phyloP scores from a whole-genome alignment of 2,888 invertebrate genomes.

The Dexiosoma caninum region DNA sequence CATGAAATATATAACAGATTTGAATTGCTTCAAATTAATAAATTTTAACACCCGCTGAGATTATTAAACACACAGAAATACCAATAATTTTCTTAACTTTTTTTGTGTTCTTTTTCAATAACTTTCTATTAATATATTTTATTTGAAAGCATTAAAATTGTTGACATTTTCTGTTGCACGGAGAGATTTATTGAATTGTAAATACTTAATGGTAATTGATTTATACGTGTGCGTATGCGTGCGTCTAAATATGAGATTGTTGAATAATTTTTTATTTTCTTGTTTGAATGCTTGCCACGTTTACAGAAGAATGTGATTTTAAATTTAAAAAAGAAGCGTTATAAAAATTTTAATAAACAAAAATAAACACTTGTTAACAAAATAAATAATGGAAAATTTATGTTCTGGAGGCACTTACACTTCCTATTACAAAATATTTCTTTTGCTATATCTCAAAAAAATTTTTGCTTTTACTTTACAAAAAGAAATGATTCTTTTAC shows the following conservation, averaged over 20 bases:
- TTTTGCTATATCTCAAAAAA: too few species aligned
- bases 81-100: too few species aligned
- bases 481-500: too few species aligned
- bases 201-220: constrained; percentile 18
- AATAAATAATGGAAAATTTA: constrained; percentile 12
- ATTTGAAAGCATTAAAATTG: constrained; percentile 60
- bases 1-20: too few species aligned
- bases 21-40: too few species aligned
- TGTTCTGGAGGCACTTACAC: neutral
- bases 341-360: constrained; percentile 28
- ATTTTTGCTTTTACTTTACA: too few species aligned
- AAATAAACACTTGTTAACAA: constrained; percentile 30
- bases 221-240: neutral
- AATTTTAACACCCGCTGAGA: constrained; percentile 26
- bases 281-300: neutral
- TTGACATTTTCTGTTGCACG: constrained; percentile 58
- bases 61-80: neutral
- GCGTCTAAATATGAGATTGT: neutral
- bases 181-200: constrained; percentile 59
- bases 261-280: too few species aligned
- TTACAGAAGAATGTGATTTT: constrained; percentile 10
- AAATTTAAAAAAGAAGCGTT: constrained; percentile 5
- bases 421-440: neutral
- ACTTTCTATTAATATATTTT: constrained; percentile 22
- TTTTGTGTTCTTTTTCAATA: constrained; percentile 6